Base-by-base conservation (phyloP, 2,888 invertebrate species). In the Coenonympha arcania region DNA sequence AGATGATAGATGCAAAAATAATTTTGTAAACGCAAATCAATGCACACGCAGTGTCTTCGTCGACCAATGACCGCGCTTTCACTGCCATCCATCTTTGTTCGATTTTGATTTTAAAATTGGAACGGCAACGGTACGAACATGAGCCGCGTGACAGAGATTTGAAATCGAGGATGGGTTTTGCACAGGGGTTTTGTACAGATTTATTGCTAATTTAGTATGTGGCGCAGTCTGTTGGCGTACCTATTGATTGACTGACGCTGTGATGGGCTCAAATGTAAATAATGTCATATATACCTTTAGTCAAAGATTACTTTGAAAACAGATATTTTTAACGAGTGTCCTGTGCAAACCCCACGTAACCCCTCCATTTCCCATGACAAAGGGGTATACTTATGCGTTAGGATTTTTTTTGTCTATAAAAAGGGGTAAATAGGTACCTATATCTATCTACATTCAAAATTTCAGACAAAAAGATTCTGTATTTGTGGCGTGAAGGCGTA, bases 61-160 rank as follows among this genome's bases (percentile, higher is more conserved):
- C 83, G 83, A 84, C 83, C 85, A 84, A 84, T 85, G 85, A 84
- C 85, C 84, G 84, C 76, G 79, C 85, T 85, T 85, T 85, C 85
- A 76, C 85, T 77, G 76, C 61, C 75, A 71, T 68, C 79, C 76
- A 82, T 83, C 76, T 82, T 80, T 59, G 60, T 58, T 62, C 61
- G 62, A 60, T 64, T 76, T 79, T 76, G 72, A 76, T 76, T 79
- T 75, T 71, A 71, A 79, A 80, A 75, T 75, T 73, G 68, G 75
- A 78, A 74, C 74, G 71, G 62, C 62, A 71, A 69, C 68, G 61
- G 59, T 60, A 61, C 61, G 57, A 62, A 49, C 60, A 63, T 59
- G 60, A 61, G 59, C 37, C 50, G 59, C 56, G 58, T 59, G 56
- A 55, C 50, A 52, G 50, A 50, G 57, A 55, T 60, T 55, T 48